Evolutionary conservation across 92 coral and sea anemone species (phyloP), one percentile per base, ranked within the genome.

Genomic region (Diadumene lineata): DNA sequence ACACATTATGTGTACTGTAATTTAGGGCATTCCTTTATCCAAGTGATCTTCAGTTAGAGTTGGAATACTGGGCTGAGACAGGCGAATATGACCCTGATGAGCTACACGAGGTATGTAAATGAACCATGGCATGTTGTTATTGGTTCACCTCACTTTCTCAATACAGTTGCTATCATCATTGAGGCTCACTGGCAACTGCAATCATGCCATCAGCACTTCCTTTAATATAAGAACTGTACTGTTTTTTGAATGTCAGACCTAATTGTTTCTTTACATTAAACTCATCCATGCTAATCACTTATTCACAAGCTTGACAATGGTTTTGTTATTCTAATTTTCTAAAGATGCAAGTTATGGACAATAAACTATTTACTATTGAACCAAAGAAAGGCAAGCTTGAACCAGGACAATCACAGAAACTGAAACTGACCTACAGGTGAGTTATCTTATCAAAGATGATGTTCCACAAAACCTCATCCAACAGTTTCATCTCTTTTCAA

Each of bases 11-110:
- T 58, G 17, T 32, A 23, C 17, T 60, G 50, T 60, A 21, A 11
- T 43, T 44, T 34, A 93, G 98, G 98, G 88, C 94, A 28, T 94
- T 92, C 72, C 84, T 94, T 73, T 92, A 86, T 53, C 97, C 98
- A 25, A 94, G 93, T 77, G 98, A 94, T 70, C 96, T 94, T 66
- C 98, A 94, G 65, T 81, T 94, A 22, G 98, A 94, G 69, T 85
- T 94, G 21, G 98, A 94, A 71, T 94, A 94, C 76, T 94, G 98
- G 98, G 91, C 98, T 15, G 98, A 94, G 72, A 92, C 97, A 11
- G 98, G 98, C 13, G 97, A 94, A 66, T 94, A 94, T 56, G 93
- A 85, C 60, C 81, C 88, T 15, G 97, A 92, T 67, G 98, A 94
- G 69, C 85, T 94, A 4, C 98, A 92, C 15, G 93, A 94, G 98